Base-by-base conservation (phyloP, 2,797 vertebrate species). In the Atherinosoma microstoma region DNA sequence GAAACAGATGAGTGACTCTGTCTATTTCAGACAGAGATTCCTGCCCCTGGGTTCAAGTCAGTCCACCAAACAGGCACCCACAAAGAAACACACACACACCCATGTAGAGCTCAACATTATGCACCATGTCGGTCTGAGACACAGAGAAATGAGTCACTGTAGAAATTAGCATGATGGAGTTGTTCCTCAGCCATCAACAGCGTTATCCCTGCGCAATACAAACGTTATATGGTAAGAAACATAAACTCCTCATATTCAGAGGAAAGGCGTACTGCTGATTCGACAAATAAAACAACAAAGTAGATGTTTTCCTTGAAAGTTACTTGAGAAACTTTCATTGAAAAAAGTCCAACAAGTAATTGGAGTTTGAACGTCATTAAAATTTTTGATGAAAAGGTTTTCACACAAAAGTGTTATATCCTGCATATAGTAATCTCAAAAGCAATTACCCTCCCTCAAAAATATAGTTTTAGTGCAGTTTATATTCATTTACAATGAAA, bases 1-100 rank as follows among this genome's bases (percentile, higher is more conserved):
- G 91, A 89, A 90, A 92, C 90, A 92, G 86, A 90, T 91, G 88
- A 92, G 84, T 93, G 91, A 86, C 66, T 89, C 83, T 87, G 89
- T 92, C 87, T 89, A 79, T 91, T 90, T 80, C 87, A 88, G 78
- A 64, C 40, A 45, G 40, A 45, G 16, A 45, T 45, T 45, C 81
- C 78, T 78, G 84, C 90, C 91, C 80, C 87, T 75, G 83, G 88
- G 88, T 91, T 90, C 88, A 87, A 86, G 74, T 86, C 82, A 89
- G 80, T 87, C 81, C 86, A 83, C 83, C 84, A 78, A 75, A 54
- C 75, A 58, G 73, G 40, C 88, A 71, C 68, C 45, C 74, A 78
- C 76, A 61, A 65, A 69, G 24, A 74, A 1, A 79, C 66, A 72
- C 65, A 72, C 49, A 27, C 51, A 53, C 66, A 24, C 62, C 22